Conservation (phyloP, 2,888 invertebrate species). For the Sipha maydis region DNA sequence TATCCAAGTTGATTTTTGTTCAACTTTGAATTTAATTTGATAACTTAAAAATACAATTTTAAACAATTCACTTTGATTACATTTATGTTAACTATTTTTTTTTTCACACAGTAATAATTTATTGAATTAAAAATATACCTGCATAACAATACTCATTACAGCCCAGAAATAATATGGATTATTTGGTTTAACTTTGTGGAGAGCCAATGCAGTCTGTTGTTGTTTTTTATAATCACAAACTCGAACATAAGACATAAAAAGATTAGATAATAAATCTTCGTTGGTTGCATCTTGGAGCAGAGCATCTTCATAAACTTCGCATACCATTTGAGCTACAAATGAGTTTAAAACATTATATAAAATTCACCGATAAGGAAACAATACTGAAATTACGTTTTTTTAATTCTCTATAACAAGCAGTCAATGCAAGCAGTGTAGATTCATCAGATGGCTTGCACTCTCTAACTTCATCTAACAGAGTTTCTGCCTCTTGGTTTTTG, state of each 20-base stretch:
- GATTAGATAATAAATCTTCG: constrained; percentile 91
- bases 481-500: constrained; percentile 81
- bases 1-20: no score
- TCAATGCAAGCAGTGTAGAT: constrained; percentile 92
- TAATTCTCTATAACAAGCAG: constrained; percentile 92
- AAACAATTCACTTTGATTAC: neutral
- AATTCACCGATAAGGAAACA: no score
- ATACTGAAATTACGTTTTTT: constrained; percentile 80
- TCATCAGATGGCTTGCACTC: constrained; percentile 88
- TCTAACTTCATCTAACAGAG: constrained; percentile 80
- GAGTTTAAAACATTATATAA: neutral
- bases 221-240: constrained; percentile 90
- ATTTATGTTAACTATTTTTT: neutral
- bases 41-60: no score
- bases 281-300: constrained; percentile 85
- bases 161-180: constrained; percentile 99
- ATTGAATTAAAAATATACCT: constrained; percentile 72
- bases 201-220: constrained; percentile 86
- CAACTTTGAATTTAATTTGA: no score
- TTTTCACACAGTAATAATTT: neutral
- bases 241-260: constrained; percentile 96
- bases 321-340: constrained; percentile 84
- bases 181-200: constrained; percentile 92
- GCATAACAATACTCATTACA: constrained; percentile 95
- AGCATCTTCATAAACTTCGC: constrained; percentile 88